These are phyloP conservation scores for Altica lythri DNA, from an alignment of 2,888 invertebrate genomes.

Conservation along the genomic window DNA sequence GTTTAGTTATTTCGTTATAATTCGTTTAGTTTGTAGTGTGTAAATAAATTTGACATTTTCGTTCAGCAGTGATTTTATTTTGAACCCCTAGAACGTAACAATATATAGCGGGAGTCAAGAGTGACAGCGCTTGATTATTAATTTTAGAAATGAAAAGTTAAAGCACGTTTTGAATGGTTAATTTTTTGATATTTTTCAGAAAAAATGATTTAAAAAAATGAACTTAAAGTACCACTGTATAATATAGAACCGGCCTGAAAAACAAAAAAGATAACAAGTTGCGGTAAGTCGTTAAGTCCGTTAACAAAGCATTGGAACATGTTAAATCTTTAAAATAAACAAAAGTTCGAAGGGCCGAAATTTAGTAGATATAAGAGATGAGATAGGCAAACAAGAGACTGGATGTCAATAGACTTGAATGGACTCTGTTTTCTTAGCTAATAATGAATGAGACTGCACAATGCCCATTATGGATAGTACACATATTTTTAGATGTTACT, in stretches of 20 bases:
- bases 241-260: constrained; percentile 10
- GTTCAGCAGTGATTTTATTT: too few species aligned
- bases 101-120: too few species aligned
- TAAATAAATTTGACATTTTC: too few species aligned
- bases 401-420: constrained; percentile 34
- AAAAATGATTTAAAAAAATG: too few species aligned
- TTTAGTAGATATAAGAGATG: constrained; percentile 32
- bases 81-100: too few species aligned
- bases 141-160: too few species aligned
- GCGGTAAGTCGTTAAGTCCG: constrained; percentile 30
- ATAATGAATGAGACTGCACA: constrained; percentile 34
- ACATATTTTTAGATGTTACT: constrained; percentile 24
- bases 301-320: constrained; percentile 31
- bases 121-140: too few species aligned
- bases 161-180: too few species aligned
- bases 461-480: constrained; percentile 27
- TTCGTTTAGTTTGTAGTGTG: too few species aligned
- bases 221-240: too few species aligned
- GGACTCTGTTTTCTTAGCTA: constrained; percentile 32
- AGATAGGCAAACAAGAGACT: constrained; percentile 34
- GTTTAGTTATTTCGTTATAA: too few species aligned
- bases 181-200: too few species aligned
- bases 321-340: constrained; percentile 33
- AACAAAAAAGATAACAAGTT: constrained; percentile 20
- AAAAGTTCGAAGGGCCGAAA: constrained; percentile 32